Evolutionary conservation across 1,140 invertebrate species (phyloP), one percentile per base, ranked within the genome.

Genomic region (Plectrocnemia conspersa): DNA sequence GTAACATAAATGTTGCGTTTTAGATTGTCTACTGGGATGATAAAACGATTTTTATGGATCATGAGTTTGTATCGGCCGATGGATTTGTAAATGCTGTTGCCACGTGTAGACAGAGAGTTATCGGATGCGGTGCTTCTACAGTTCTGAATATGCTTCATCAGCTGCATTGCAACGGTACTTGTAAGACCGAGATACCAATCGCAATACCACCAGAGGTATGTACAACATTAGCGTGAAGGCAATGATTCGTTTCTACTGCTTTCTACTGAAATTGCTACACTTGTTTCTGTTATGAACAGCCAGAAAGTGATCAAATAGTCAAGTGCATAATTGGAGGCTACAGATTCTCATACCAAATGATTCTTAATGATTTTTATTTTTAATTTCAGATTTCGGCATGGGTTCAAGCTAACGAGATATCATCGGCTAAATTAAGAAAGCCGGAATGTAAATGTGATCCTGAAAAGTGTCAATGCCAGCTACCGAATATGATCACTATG

Each of bases 21-120:
- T 38, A 75, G 73, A 71, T 66, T 1, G 79, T 90, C 35, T 91
- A 88, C 66, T 93, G 89, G 89, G 88, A 92, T 63, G 83, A 88
- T 18, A 84, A 83, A 65, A 82, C 83, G 13, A 81, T 92, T 16
- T 93, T 87, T 65, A 85, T 93, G 81, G 89, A 93, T 66, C 90
- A 93, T 68, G 80, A 85, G 48, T 89, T 93, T 64, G 76, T 89
- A n/a, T 85, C 85, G 0, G 78, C 76, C 16, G 88, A 91, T 52
- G 81, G 83, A 22, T 92, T 93, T 66, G 78, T 92, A 5, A 82
- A 89, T 64, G 86, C 88, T 9, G 88, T 93, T 24, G 87, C 83
- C 19, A 78, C 89, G 42, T 86, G 85, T 58, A 79, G 84, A 24
- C 86, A 89, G 62, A 76, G 85, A 3, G 73, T 91, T 44, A 80